Conservation (phyloP, 2,888 invertebrate genomes). For the Dugesia japonica region DNA sequence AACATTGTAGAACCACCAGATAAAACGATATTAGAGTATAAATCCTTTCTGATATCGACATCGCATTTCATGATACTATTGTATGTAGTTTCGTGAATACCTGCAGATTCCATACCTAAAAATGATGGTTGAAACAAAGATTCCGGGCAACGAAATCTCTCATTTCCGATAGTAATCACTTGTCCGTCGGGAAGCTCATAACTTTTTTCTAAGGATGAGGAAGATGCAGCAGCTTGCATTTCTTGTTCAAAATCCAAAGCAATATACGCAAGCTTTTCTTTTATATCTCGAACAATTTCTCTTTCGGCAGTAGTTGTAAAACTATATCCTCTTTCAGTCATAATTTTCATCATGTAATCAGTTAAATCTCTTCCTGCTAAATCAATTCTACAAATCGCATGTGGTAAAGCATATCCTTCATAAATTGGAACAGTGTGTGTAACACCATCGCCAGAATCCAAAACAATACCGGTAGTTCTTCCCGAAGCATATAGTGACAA, state of each 20-base stretch:
- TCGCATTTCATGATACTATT: constrained; percentile 54
- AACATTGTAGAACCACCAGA: constrained; percentile 83
- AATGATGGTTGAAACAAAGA: constrained; percentile 35
- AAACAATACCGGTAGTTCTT: constrained; percentile 75
- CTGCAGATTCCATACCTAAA: constrained; percentile 50
- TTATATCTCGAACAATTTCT: constrained; percentile 63
- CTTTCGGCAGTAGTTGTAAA: constrained; percentile 36
- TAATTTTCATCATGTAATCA: constrained; percentile 33
- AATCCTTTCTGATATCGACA: constrained; percentile 40
- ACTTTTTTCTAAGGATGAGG: constrained; percentile 53
- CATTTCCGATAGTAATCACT: constrained; percentile 33
- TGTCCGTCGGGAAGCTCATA: constrained; percentile 37
- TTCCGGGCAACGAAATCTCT: constrained; percentile 35
- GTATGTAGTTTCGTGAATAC: constrained; percentile 75
- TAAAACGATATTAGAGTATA: constrained; percentile 59
- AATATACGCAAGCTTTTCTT: constrained; percentile 36
- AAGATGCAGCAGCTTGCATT: constrained; percentile 78
- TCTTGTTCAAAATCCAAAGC: constrained; percentile 84
- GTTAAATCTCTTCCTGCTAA: constrained; percentile 36
- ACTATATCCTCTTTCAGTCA: constrained; percentile 35
- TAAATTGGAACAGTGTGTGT: constrained; percentile 57
- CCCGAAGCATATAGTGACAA: constrained; percentile 77
- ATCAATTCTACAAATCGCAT: constrained; percentile 34
- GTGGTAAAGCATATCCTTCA: constrained; percentile 36
- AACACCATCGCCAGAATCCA: constrained; percentile 78